These are phyloP conservation scores for Apoda limacodes DNA, from an alignment of 2,888 invertebrate species.

Conservation along the genomic window DNA sequence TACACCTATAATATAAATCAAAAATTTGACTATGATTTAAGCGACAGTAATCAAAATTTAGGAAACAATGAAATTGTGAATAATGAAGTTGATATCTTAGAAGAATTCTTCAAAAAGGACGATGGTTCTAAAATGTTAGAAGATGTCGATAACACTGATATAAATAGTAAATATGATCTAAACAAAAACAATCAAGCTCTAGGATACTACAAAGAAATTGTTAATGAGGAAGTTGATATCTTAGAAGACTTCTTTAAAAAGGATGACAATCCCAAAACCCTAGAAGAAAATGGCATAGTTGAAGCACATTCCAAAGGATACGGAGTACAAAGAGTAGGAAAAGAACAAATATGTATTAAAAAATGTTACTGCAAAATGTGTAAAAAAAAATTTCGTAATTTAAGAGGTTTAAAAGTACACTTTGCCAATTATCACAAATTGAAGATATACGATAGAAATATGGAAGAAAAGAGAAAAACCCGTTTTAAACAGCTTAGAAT, in stretches of 20 bases:
- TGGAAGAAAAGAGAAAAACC: no score
- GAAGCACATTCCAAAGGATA: no score
- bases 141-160: neutral
- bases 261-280: conserved; percentile 7
- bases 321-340: no score
- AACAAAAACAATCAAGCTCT: no score
- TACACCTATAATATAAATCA: no score
- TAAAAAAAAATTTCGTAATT: conserved; percentile 26
- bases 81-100: conserved; percentile 24
- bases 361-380: conserved; percentile 39
- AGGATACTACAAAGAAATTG: no score
- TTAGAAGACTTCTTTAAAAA: conserved; percentile 6
- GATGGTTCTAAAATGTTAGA: conserved; percentile 13
- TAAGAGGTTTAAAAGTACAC: conserved; percentile 32
- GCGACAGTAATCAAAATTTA: conserved; percentile 16
- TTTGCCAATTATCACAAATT: conserved; percentile 28
- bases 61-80: no score
- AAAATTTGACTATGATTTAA: conserved; percentile 20
- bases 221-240: conserved; percentile 7
- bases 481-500: no score
- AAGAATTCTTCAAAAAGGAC: conserved; percentile 29
- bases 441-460: no score
- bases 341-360: no score
- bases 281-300: conserved; percentile 7
- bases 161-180: no score